Conservation (phyloP, 2,888 invertebrate genomes). For the Tenthredo notha region DNA sequence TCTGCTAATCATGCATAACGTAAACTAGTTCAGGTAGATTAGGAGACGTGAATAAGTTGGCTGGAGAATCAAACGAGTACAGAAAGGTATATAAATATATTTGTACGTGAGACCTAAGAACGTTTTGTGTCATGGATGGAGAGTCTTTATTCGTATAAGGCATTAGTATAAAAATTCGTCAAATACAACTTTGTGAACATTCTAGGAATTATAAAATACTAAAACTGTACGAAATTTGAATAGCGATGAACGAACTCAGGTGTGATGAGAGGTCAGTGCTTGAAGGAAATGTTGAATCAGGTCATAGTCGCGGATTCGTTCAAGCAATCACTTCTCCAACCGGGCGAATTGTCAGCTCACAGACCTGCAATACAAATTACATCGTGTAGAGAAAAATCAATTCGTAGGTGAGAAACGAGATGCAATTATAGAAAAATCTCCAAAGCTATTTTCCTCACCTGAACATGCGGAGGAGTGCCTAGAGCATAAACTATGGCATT, state of each 20-base stretch:
- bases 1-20: too few species aligned
- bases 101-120: too few species aligned
- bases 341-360: conserved; percentile 35
- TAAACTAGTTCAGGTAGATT: too few species aligned
- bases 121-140: not conserved
- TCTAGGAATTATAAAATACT: too few species aligned
- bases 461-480: conserved; percentile 66
- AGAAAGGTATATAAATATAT: too few species aligned
- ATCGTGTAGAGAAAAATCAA: not conserved
- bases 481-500: conserved; percentile 65
- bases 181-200: too few species aligned
- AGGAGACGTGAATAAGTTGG: too few species aligned
- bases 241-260: not conserved
- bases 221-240: not conserved
- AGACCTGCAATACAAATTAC: conserved; percentile 7
- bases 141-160: not conserved
- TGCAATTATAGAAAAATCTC: conserved; percentile 44
- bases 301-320: not conserved
- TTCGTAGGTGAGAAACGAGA: not conserved
- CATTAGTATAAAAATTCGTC: not conserved
- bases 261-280: not conserved
- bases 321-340: conserved; percentile 12
- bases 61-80: too few species aligned
- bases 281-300: not conserved
- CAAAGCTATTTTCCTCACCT: conserved; percentile 60